These are phyloP conservation scores for Poeciliopsis turneri DNA, from an alignment of 2,797 vertebrate species.

Conservation along the genomic window DNA sequence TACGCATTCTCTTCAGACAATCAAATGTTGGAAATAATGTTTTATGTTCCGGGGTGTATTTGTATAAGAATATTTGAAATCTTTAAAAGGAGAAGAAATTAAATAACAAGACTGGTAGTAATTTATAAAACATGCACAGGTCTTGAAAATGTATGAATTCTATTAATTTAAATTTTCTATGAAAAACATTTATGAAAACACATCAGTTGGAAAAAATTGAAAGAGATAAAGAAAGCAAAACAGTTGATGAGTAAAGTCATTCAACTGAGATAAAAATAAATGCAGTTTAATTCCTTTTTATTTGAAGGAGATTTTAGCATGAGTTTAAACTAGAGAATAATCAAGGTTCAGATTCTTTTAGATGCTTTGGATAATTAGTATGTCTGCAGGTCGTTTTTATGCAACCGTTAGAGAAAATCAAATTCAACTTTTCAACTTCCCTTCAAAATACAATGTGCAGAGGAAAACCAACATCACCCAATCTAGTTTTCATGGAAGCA, in stretches of 20 bases:
- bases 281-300: background rate
- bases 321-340: background rate
- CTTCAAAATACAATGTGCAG: background rate
- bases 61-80: background rate
- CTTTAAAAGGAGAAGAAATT: background rate
- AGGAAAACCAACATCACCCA: background rate
- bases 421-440: background rate
- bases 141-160: background rate
- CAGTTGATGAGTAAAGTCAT: background rate
- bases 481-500: background rate
- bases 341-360: background rate
- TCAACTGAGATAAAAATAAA: background rate
- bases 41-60: background rate
- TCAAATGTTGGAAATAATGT: background rate
- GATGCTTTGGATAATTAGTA: background rate
- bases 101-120: background rate
- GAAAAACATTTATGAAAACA: background rate
- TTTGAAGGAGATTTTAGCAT: background rate
- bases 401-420: background rate
- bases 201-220: background rate
- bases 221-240: background rate
- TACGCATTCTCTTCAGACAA: constrained; percentile 3
- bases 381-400: background rate
- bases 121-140: background rate
- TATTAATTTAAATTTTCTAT: background rate